Conservation (phyloP, 2,797 vertebrate genomes). For the Lepilemur septentrionalis region DNA sequence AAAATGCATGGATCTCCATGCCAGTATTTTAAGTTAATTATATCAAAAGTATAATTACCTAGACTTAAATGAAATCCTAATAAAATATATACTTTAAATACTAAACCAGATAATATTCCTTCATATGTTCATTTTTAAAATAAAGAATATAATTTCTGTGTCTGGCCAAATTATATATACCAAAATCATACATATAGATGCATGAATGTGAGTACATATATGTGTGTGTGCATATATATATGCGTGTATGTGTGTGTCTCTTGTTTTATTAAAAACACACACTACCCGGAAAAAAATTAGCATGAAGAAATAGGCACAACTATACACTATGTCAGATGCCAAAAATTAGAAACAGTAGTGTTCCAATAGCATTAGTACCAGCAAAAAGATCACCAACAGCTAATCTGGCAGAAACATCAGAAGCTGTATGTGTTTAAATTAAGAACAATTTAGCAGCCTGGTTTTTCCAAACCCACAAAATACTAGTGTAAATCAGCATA, state of each 20-base stretch:
- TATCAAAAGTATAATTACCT: conserved; percentile 58
- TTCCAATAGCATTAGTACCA: conserved; percentile 71
- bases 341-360: conserved; percentile 74
- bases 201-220: neutral
- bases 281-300: conserved; percentile 68
- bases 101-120: conserved; percentile 16
- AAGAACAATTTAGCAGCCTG: conserved; percentile 77
- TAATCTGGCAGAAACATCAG: conserved; percentile 68
- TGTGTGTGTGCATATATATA: neutral
- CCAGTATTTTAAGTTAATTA: conserved; percentile 48
- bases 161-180: conserved; percentile 29
- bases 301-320: conserved; percentile 74
- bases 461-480: conserved; percentile 78
- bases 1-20: conserved; percentile 22
- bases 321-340: conserved; percentile 56
- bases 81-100: conserved; percentile 43
- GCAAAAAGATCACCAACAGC: conserved; percentile 72
- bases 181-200: neutral
- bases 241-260: neutral
- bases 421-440: conserved; percentile 78
- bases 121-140: conserved; percentile 43
- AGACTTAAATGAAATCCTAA: conserved; percentile 45
- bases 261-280: conserved; percentile 73
- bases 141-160: conserved; percentile 17
- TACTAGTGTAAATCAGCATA: conserved; percentile 79